Evolutionary conservation across 2,113 vertebrate genomes (phyloP).

Genomic region (Lethenteron reissneri): DNA sequence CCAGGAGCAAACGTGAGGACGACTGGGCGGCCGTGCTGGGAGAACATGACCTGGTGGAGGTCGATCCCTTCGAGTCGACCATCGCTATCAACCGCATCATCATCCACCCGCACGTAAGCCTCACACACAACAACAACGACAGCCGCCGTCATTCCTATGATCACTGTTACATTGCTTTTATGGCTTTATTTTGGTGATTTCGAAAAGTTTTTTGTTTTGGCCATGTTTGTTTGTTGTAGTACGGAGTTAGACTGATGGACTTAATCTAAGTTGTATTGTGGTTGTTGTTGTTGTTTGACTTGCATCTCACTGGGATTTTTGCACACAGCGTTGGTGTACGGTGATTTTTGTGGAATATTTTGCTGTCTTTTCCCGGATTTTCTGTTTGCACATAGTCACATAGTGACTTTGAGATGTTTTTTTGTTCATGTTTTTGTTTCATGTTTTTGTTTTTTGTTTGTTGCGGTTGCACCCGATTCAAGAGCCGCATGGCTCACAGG

Average conservation of each 20-base stretch:
- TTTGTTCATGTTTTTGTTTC: too few species aligned
- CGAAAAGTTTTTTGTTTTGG: background rate
- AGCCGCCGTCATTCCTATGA: background rate
- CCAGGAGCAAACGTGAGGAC: slow-evolving; percentile 46
- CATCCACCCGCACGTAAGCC: slow-evolving; percentile 55
- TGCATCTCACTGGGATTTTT: too few species aligned
- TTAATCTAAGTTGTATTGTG: too few species aligned
- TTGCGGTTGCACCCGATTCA: background rate
- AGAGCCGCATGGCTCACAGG: background rate
- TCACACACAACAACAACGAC: background rate
- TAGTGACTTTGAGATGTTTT: too few species aligned
- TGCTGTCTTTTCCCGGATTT: too few species aligned
- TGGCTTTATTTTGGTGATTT: background rate
- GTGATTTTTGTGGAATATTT: too few species aligned
- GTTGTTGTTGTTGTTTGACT: too few species aligned
- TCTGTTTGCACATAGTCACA: too few species aligned
- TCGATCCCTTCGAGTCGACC: slow-evolving; percentile 28
- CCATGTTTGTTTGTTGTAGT: background rate
- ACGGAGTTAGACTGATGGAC: too few species aligned
- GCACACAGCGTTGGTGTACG: too few species aligned
- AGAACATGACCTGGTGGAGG: slow-evolving; percentile 39
- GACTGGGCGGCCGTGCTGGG: slow-evolving; percentile 60
- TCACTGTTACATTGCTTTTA: background rate
- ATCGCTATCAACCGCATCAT: slow-evolving; percentile 60
- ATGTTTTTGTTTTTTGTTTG: background rate